Evolutionary conservation across 2,888 invertebrate genomes (phyloP).

Genomic region (Horisme vitalbata): DNA sequence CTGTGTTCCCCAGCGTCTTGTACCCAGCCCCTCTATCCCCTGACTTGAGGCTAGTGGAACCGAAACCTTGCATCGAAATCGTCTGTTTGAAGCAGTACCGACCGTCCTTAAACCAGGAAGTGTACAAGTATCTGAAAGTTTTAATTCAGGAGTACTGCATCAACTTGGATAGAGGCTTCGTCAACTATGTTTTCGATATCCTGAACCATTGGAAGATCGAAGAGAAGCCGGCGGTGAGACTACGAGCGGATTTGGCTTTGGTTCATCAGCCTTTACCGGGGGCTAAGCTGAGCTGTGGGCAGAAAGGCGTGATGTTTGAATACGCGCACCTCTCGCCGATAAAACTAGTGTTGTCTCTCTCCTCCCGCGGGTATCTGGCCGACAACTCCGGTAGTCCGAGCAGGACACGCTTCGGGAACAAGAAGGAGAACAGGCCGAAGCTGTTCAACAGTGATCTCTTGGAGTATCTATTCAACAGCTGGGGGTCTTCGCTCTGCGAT

Average conservation of each 20-base stretch:
- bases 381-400: conserved; percentile 59
- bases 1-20: conserved; percentile 86
- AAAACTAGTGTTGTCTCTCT: conserved; percentile 84
- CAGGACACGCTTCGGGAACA: conserved; percentile 54
- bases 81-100: conserved; percentile 78
- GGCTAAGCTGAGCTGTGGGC: conserved; percentile 64
- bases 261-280: conserved; percentile 83
- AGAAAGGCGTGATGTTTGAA: conserved; percentile 77
- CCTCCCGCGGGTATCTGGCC: conserved; percentile 68
- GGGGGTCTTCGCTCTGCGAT: conserved; percentile 85
- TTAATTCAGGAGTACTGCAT: conserved; percentile 86
- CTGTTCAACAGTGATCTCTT: conserved; percentile 83
- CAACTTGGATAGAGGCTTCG: conserved; percentile 87
- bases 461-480: conserved; percentile 85
- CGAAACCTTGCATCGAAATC: conserved; percentile 84
- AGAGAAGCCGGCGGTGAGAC: conserved; percentile 81
- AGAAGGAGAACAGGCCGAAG: conserved; percentile 74
- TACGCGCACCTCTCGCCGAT: conserved; percentile 83
- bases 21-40: conserved; percentile 84
- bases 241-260: conserved; percentile 81
- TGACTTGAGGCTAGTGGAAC: conserved; percentile 51
- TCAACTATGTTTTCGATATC: conserved; percentile 84
- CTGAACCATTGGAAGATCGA: conserved; percentile 83
- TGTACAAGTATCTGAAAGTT: conserved; percentile 85
- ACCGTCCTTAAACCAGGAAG: conserved; percentile 75